phyloP scores from a whole-genome alignment of 2,888 invertebrate species.

The Tenodera sinensis region DNA sequence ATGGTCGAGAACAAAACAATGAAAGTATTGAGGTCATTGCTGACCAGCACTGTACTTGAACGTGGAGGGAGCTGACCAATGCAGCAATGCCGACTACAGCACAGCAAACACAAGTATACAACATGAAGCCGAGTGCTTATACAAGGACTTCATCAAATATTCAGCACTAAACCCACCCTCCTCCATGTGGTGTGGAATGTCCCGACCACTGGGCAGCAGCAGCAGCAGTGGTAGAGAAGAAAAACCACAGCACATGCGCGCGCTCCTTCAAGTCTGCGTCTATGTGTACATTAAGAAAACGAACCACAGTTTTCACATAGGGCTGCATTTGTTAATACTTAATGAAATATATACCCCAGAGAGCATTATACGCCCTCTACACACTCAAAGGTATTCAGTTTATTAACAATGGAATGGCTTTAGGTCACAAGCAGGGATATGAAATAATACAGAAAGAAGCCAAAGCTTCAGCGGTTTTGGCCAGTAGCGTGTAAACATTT shows the following conservation, averaged over 20 bases:
- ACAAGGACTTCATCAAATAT: slow-evolving; percentile 11
- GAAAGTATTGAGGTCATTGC: background rate
- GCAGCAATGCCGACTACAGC: background rate
- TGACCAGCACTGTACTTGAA: background rate
- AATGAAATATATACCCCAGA: background rate
- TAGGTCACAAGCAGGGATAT: background rate
- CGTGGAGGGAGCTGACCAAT: background rate
- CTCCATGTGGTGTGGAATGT: background rate
- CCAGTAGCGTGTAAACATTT: background rate
- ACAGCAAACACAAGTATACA: background rate
- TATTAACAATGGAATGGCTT: background rate
- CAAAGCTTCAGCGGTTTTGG: background rate
- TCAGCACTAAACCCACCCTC: background rate
- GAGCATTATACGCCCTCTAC: background rate
- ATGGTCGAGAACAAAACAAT: too few species aligned
- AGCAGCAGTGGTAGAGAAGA: too few species aligned
- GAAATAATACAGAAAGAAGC: background rate
- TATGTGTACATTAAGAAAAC: background rate
- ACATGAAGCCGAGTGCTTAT: background rate
- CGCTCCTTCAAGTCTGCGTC: background rate
- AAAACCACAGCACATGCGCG: background rate
- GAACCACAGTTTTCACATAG: background rate
- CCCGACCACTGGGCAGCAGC: background rate
- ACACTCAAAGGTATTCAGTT: background rate
- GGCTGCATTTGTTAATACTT: background rate